Evolutionary conservation across 2,888 invertebrate genomes (phyloP).

Genomic region (Ormyrus pomaceus): DNA sequence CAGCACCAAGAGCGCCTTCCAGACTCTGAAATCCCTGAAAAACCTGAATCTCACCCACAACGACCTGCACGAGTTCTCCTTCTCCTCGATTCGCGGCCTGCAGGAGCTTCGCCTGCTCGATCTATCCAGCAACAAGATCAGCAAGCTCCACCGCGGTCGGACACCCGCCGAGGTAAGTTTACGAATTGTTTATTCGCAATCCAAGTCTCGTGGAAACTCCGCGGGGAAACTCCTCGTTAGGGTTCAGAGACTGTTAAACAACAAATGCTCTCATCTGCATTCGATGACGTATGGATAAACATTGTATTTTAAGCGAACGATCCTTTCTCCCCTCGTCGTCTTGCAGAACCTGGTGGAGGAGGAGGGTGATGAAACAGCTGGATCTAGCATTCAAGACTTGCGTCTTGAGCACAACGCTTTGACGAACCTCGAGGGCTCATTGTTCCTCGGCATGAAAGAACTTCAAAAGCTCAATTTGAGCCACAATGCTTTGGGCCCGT

Average conservation of each 20-base stretch:
- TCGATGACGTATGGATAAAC: slow-evolving; percentile 18
- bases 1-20: slow-evolving; percentile 79
- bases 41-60: slow-evolving; percentile 87
- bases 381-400: slow-evolving; percentile 83
- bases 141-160: slow-evolving; percentile 73
- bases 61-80: slow-evolving; percentile 85
- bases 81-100: slow-evolving; percentile 87
- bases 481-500: slow-evolving; percentile 83
- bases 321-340: slow-evolving; percentile 55
- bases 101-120: slow-evolving; percentile 84
- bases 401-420: slow-evolving; percentile 86
- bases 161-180: slow-evolving; percentile 70
- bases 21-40: slow-evolving; percentile 82
- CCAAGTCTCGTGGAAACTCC: too few relatives aligned
- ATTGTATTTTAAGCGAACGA: slow-evolving; percentile 45
- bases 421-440: slow-evolving; percentile 83
- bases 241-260: background rate
- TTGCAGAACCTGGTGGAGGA: slow-evolving; percentile 86
- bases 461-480: slow-evolving; percentile 85
- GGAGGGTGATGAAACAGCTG: slow-evolving; percentile 76
- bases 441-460: slow-evolving; percentile 84
- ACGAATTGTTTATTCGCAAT: background rate
- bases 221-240: too few relatives aligned
- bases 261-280: background rate
- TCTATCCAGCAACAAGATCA: slow-evolving; percentile 86